Percentiles rank a stretch among this genome's conserved stretches.
Evolutionary conservation across 2,888 invertebrate genomes (phyloP).

Genomic region (Branchellion lobata): DNA sequence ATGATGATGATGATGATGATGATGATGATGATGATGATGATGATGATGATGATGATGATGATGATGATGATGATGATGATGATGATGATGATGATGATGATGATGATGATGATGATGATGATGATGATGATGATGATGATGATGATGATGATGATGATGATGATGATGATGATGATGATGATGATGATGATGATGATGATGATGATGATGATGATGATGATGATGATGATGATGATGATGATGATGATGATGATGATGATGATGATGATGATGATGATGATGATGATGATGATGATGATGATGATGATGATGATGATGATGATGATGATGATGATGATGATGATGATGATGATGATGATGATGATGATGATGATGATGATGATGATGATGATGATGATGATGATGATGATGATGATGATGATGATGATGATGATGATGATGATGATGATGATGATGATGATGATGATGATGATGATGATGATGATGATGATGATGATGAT

Average conservation of each 20-base stretch:
- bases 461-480: constrained; percentile 15
- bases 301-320: constrained; percentile 8
- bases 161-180: constrained; percentile 15
- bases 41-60: constrained; percentile 15
- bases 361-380: constrained; percentile 8
- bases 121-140: constrained; percentile 8
- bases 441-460: constrained; percentile 15
- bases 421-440: constrained; percentile 8
- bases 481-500: constrained; percentile 8
- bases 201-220: constrained; percentile 15
- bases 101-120: constrained; percentile 15
- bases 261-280: constrained; percentile 15
- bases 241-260: constrained; percentile 8
- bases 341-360: constrained; percentile 15
- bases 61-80: constrained; percentile 8
- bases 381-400: constrained; percentile 15
- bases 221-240: constrained; percentile 15
- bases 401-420: constrained; percentile 15
- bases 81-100: constrained; percentile 15
- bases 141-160: constrained; percentile 15
- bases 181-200: constrained; percentile 8
- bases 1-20: constrained; percentile 8
- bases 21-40: constrained; percentile 15
- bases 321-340: constrained; percentile 15
- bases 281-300: constrained; percentile 15